A percentile compares a stretch with the other conserved stretches of the same genome.
phyloP scores from a whole-genome alignment of 2,888 invertebrate genomes.

The Sphaeridia pumilis region DNA sequence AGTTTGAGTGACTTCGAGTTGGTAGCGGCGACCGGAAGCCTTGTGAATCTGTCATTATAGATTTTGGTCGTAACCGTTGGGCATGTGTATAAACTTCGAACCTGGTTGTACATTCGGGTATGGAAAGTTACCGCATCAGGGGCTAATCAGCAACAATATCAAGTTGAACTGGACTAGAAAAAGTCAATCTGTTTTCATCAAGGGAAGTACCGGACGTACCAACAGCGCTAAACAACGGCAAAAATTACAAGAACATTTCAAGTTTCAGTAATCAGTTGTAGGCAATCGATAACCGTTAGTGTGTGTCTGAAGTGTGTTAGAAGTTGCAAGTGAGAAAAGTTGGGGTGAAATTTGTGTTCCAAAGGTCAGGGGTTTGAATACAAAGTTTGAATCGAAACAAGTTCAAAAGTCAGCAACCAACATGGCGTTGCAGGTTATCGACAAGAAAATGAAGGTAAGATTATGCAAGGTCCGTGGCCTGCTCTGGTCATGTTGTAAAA shows the following conservation, averaged over 20 bases:
- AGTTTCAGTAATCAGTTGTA: too few species aligned
- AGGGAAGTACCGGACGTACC: conserved; percentile 24
- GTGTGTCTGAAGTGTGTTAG: too few species aligned
- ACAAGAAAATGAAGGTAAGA: conserved; percentile 18
- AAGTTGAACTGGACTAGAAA: conserved; percentile 23
- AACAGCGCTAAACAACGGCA: conserved; percentile 26
- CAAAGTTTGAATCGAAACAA: background rate
- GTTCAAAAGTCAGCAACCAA: background rate
- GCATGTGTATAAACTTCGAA: conserved; percentile 12
- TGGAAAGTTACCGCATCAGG: conserved; percentile 6
- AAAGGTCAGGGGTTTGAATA: too few species aligned
- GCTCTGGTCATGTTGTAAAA: background rate
- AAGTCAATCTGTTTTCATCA: conserved; percentile 19
- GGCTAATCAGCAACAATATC: conserved; percentile 20
- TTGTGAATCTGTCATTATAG: too few species aligned
- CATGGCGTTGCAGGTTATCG: conserved; percentile 14
- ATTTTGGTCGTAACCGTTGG: background rate
- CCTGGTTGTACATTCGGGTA: background rate
- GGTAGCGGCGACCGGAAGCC: too few species aligned
- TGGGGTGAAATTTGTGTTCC: too few species aligned
- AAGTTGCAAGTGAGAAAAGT: too few species aligned
- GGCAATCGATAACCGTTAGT: too few species aligned
- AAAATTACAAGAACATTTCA: background rate
- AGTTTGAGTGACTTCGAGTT: too few species aligned
- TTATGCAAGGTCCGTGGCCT: background rate